These are phyloP conservation scores for Caenorhabditis plicata DNA, from an alignment of 2,888 invertebrate species.

Conservation along the genomic window DNA sequence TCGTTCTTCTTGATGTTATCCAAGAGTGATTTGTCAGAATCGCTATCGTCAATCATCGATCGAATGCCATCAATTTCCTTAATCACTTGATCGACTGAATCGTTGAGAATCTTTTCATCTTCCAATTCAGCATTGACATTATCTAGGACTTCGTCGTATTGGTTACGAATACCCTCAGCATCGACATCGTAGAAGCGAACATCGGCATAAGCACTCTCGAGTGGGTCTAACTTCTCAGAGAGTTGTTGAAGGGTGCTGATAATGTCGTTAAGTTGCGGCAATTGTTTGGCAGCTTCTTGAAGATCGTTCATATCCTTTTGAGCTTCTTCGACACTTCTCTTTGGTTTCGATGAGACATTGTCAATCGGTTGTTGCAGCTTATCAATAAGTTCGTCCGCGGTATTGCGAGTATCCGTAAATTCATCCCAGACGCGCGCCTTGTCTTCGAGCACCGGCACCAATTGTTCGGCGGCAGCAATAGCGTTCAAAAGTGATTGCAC, in stretches of 20 bases:
- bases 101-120: slow-evolving; percentile 30
- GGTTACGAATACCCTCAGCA: slow-evolving; percentile 40
- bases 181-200: slow-evolving; percentile 53
- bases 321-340: slow-evolving; percentile 9
- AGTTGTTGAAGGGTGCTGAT: slow-evolving; percentile 33
- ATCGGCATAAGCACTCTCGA: slow-evolving; percentile 47
- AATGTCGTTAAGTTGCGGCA: slow-evolving; percentile 15
- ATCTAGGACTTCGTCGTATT: slow-evolving; percentile 38
- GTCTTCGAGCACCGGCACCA: slow-evolving; percentile 2
- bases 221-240: slow-evolving; percentile 43
- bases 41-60: slow-evolving; percentile 1
- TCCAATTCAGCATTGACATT: slow-evolving; percentile 26
- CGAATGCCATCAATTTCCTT: slow-evolving; percentile 21
- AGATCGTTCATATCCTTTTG: slow-evolving; percentile 12
- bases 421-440: slow-evolving; percentile 9
- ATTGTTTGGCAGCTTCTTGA: slow-evolving; percentile 4
- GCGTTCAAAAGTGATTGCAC: slow-evolving; percentile 1
- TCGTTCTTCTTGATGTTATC: slow-evolving; percentile 2
- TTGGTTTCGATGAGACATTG: slow-evolving; percentile 7
- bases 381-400: slow-evolving; percentile 4
- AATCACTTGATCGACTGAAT: slow-evolving; percentile 27
- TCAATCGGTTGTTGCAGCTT: slow-evolving; percentile 5
- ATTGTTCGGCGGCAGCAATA: slow-evolving; percentile 5
- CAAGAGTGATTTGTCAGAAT: slow-evolving; percentile 3
- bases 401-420: slow-evolving; percentile 7